A percentile compares a stretch with the other conserved stretches of the same genome.
These are phyloP conservation scores for Pheosia tremula DNA, from an alignment of 2,888 invertebrate species.

Conservation along the genomic window DNA sequence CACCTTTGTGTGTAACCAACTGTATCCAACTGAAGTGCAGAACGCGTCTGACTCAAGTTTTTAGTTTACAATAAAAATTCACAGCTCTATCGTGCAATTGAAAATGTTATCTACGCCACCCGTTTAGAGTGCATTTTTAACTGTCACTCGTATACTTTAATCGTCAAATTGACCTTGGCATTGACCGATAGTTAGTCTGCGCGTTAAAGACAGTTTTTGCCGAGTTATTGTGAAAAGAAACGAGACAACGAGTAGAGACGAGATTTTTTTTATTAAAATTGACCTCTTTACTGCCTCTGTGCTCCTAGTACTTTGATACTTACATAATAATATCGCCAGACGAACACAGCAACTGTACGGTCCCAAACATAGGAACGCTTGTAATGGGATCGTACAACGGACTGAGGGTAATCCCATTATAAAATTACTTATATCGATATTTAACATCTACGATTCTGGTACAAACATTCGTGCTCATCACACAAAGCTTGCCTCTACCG, in stretches of 20 bases:
- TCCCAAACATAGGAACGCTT: not conserved
- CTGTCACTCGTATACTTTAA: not conserved
- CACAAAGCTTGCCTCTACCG: too few relatives aligned
- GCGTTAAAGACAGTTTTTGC: not conserved
- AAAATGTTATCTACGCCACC: not conserved
- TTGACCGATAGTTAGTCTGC: slow-evolving; percentile 7
- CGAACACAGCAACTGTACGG: too few relatives aligned
- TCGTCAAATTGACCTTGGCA: slow-evolving; percentile 7
- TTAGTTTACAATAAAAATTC: slow-evolving; percentile 4
- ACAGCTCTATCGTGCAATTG: not conserved
- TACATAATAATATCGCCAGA: not conserved
- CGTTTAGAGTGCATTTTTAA: not conserved
- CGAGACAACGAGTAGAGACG: not conserved
- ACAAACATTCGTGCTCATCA: too few relatives aligned
- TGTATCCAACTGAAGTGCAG: not conserved
- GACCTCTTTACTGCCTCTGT: not conserved
- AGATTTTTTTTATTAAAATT: not conserved
- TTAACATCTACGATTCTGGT: too few relatives aligned
- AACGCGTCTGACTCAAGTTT: slow-evolving; percentile 4
- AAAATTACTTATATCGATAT: too few relatives aligned
- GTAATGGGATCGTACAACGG: too few relatives aligned
- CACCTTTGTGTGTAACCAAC: slow-evolving; percentile 7
- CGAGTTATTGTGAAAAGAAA: not conserved
- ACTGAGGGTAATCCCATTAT: too few relatives aligned
- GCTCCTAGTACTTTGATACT: not conserved